Base-by-base conservation (phyloP, 1,140 invertebrate species). In the Manduca sexta region DNA sequence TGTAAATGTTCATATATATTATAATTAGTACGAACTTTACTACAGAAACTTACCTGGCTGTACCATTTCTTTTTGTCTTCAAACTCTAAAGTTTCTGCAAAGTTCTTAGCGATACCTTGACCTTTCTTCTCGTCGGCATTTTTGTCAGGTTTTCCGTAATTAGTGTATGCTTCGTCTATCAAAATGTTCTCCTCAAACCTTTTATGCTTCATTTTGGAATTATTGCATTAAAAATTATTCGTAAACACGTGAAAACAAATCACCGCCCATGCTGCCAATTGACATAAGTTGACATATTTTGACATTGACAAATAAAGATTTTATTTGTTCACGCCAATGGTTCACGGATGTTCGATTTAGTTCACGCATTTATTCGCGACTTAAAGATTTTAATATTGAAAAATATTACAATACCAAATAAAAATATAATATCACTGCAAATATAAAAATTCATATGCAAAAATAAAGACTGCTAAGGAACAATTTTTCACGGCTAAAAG, bases 161-260 rank as follows among this genome's bases (percentile, higher is more conserved):
- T 83, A 43, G 77, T 83, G 40, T 84, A 80, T 3, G 83, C 82
- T 42, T 82, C 80, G 29, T 87, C 86, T 2, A 80, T 71, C 42
- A 82, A 63, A 46, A 86, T 86, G 45, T 86, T 86, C 54, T 87
- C 86, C 54, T 86, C 77, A 46, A 86, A 87, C 46, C 83, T 78
- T 55, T 85, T 86, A 49, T 87, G 86, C 60, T 87, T 87, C 86
- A 86, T 87, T 67, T 55, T 84, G 8, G 54, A 52, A 37, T 46
- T 56, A 13, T 39, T 39, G 29, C 3, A 17, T 7, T 43, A 33
- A 26, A 26, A 13, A 42, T 42, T 30, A 47, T 38, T 41, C 10
- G 21, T 17, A 47, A 47, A 46, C 48, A 50, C 48, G 51, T 53
- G 51, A 53, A 53, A 52, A 39, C 1, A 15, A 3, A 14, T 14